Evolutionary conservation across 2,797 vertebrate genomes (phyloP).

Genomic region (Distichodus sexfasciatus): DNA sequence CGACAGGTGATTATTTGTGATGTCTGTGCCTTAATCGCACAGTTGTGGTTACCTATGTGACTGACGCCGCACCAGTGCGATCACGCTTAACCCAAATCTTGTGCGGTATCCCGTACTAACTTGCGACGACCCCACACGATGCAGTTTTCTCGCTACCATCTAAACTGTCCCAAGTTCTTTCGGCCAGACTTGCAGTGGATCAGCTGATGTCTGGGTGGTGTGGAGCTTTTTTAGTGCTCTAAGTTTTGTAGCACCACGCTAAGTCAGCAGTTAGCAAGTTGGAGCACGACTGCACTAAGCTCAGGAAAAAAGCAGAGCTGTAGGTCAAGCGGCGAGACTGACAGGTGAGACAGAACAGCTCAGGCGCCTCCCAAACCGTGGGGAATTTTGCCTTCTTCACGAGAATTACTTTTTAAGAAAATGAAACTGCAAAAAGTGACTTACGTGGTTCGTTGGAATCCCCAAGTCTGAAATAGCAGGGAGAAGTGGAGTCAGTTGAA

Average conservation of each 20-base stretch:
- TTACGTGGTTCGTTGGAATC: neutral
- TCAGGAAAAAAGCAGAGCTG: constrained; percentile 1
- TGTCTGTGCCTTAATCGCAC: constrained; percentile 14
- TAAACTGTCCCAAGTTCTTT: constrained; percentile 41
- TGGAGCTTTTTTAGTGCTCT: constrained; percentile 61
- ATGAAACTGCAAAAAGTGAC: too few species aligned
- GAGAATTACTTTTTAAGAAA: too few species aligned
- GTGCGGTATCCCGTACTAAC: neutral
- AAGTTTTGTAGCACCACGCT: constrained; percentile 61
- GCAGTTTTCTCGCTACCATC: neutral
- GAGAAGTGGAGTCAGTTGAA: neutral
- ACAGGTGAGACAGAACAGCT: constrained; percentile 31
- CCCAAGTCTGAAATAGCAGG: neutral
- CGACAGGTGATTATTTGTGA: constrained; percentile 8
- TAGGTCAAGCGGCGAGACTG: constrained; percentile 17
- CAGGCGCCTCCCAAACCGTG: constrained; percentile 29
- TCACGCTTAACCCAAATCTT: neutral
- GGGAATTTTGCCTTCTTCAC: constrained; percentile 19
- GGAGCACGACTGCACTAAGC: constrained; percentile 56
- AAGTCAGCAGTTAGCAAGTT: constrained; percentile 70
- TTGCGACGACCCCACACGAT: neutral
- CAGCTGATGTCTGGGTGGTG: constrained; percentile 64
- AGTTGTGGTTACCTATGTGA: constrained; percentile 6
- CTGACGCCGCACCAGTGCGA: neutral
- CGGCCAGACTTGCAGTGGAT: constrained; percentile 44